Base-by-base conservation (phyloP, 2,113 vertebrate species). In the Lathamus discolor region DNA sequence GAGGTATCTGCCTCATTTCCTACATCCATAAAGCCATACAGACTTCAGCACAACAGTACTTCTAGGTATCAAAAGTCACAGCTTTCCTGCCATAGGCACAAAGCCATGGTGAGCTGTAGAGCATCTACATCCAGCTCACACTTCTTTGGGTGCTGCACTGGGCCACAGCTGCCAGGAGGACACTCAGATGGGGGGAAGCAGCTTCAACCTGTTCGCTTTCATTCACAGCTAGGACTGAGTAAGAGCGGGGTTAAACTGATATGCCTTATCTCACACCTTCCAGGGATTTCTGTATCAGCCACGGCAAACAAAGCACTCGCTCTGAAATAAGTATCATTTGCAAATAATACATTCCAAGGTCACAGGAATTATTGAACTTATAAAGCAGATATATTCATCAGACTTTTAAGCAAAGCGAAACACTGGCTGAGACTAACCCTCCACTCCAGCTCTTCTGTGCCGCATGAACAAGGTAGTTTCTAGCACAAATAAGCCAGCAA, bases 311-410 rank as follows among this genome's bases (percentile, higher is more conserved):
- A 73, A 66, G 57, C 5, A 1, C 66, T 85, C 1, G 0, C 78
- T 62, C 66, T 14, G 37, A 80, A 88, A 62, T 6, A 5, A 85
- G 82, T 5, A 33, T 63, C 52, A 33, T 15, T 54, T 59, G 52
- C 79, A 59, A 66, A 49, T 17, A 43, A 51, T 1, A 7, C 6
- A 1, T 19, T 35, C 68, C 64, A 7, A 0, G 0, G 13, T 9
- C 69, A 46, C 43, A 59, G 72, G 51, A 70, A 48, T 55, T 33
- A 17, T 3, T 63, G 59, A 61, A 66, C 2, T 61, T 52, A 22
- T 2, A 54, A 61, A 81, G 63, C 66, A 83, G 4, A n/a, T 8
- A 2, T 12, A 43, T 55, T 28, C 15, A 43, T 25, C 15, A 1
- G 29, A 7, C 20, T 74, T 76, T 54, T 43, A 37, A 75, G 91